Conservation (phyloP, 2,888 invertebrate species). For the Microctonus brassicae region DNA sequence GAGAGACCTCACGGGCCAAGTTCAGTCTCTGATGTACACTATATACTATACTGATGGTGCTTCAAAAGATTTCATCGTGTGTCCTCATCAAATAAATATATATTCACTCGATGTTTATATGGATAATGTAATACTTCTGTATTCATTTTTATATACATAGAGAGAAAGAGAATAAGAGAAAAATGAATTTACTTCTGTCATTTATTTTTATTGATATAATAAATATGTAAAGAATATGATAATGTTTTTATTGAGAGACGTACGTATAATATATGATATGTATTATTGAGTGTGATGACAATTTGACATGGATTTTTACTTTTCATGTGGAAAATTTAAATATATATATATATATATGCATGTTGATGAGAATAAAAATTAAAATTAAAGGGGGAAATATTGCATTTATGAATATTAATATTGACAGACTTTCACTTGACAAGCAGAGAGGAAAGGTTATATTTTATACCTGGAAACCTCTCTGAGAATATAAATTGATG, state of each 20-base stretch:
- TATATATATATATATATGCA: not conserved
- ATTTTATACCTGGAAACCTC: not conserved
- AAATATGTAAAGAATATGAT: not conserved
- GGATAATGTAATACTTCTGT: no score
- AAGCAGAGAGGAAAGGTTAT: not conserved
- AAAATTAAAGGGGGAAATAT: not conserved
- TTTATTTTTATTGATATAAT: not conserved
- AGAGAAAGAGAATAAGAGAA: no score
- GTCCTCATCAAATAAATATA: not conserved
- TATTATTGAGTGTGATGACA: not conserved
- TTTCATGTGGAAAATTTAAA: not conserved
- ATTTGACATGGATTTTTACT: not conserved
- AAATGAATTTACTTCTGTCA: not conserved
- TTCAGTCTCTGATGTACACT: conserved; percentile 15
- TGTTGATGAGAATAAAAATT: not conserved
- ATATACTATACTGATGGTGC: no score
- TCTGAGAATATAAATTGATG: not conserved
- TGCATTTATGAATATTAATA: conserved; percentile 11
- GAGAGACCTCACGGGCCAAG: conserved; percentile 22
- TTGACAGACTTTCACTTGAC: conserved; percentile 16
- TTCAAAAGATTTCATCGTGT: no score
- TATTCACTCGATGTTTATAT: no score
- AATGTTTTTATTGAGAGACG: not conserved
- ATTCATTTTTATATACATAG: no score
- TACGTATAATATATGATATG: not conserved